These are phyloP conservation scores for Indri indri DNA, from an alignment of 2,113 vertebrate species.

Conservation along the genomic window DNA sequence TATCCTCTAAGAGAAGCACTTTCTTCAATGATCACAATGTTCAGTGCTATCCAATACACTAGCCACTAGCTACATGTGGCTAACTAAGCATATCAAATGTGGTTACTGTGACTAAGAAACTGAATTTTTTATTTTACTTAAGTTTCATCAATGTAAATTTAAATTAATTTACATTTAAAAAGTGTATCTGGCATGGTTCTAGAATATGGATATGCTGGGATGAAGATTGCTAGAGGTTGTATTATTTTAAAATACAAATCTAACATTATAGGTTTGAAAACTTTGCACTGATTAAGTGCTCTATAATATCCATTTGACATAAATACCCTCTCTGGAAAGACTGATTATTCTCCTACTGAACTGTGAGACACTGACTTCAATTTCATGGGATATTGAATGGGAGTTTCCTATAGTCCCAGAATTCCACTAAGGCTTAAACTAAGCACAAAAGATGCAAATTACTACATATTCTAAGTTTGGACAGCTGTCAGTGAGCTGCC, in stretches of 20 bases:
- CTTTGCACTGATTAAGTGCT: background rate
- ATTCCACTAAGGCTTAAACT: background rate
- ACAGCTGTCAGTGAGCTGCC: background rate
- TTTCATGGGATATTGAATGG: background rate
- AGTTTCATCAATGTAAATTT: background rate
- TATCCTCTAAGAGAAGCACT: background rate
- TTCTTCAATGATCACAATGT: background rate
- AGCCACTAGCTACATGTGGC: too few species aligned
- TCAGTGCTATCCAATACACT: background rate
- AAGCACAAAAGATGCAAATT: background rate
- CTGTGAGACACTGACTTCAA: background rate
- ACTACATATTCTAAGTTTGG: background rate
- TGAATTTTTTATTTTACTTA: background rate
- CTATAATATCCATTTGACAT: background rate
- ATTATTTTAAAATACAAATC: background rate
- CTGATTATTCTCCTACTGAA: background rate
- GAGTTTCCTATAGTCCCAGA: background rate
- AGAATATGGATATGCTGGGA: background rate
- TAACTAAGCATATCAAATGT: background rate
- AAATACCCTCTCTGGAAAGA: background rate
- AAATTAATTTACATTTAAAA: background rate
- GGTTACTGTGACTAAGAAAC: background rate
- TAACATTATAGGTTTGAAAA: background rate
- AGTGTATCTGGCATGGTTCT: background rate
- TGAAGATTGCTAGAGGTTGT: background rate